A percentile compares a stretch with the other conserved stretches of the same genome.
Evolutionary conservation across 1,140 invertebrate species (phyloP).

Genomic region (Melanaphis sacchari): DNA sequence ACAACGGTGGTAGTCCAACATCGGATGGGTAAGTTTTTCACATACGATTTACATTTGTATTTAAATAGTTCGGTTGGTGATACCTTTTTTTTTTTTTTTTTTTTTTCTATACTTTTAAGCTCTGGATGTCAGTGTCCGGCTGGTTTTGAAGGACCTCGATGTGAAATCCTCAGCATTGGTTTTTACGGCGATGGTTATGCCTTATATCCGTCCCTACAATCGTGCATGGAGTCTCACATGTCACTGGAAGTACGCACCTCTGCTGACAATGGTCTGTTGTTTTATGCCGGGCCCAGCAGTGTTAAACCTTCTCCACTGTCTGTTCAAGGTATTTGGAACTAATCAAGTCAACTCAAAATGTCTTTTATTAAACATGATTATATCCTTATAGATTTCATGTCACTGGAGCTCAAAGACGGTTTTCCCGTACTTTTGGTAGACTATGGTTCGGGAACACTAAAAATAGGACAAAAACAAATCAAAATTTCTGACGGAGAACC

Average conservation of each 20-base stretch:
- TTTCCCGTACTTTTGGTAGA: constrained; percentile 85
- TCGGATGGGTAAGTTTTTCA: constrained; percentile 5
- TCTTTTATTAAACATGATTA: constrained; percentile 56
- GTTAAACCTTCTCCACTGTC: constrained; percentile 58
- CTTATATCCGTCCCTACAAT: constrained; percentile 81
- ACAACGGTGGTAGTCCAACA: constrained; percentile 75
- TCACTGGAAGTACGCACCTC: constrained; percentile 80
- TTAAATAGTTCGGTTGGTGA: neutral
- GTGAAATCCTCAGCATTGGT: constrained; percentile 85
- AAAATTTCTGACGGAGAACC: constrained; percentile 78
- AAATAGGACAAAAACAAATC: constrained; percentile 76
- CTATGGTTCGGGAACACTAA: constrained; percentile 84
- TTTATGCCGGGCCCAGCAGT: constrained; percentile 84
- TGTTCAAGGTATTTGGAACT: constrained; percentile 67
- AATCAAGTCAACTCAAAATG: neutral
- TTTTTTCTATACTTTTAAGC: constrained; percentile 57
- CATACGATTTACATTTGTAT: neutral
- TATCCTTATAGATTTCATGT: constrained; percentile 81
- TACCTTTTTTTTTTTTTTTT: too few relatives aligned
- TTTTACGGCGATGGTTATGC: constrained; percentile 89
- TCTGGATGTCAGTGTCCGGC: constrained; percentile 70
- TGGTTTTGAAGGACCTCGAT: constrained; percentile 85
- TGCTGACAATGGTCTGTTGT: constrained; percentile 79
- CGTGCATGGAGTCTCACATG: constrained; percentile 78
- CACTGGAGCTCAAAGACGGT: constrained; percentile 85